Conservation (phyloP, 2,888 invertebrate genomes). For the Cataglyphis albicans region DNA sequence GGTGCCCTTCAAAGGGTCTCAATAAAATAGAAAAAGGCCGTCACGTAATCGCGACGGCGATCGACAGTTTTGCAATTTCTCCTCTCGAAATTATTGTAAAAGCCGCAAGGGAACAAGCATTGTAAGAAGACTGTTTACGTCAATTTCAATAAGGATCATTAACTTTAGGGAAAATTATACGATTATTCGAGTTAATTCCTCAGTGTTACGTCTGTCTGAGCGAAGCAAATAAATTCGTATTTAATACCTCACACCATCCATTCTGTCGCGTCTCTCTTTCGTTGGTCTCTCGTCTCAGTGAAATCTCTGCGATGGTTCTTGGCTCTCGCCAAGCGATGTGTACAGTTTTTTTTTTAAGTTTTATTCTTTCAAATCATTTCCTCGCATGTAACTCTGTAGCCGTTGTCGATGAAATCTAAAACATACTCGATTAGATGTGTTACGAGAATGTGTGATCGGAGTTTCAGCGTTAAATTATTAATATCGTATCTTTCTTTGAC, state of each 20-base stretch:
- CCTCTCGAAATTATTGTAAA: slow-evolving; percentile 75
- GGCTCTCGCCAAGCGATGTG: background rate
- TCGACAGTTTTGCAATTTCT: slow-evolving; percentile 79
- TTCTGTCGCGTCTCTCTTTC: slow-evolving; percentile 22
- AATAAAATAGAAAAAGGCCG: slow-evolving; percentile 5
- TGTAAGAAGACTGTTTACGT: slow-evolving; percentile 85
- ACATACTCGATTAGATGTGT: slow-evolving; percentile 45
- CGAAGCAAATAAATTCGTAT: slow-evolving; percentile 78
- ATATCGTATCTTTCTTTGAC: slow-evolving; percentile 52
- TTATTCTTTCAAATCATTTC: slow-evolving; percentile 29
- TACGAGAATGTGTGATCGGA: slow-evolving; percentile 34
- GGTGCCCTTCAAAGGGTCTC: background rate
- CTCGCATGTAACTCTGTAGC: slow-evolving; percentile 34
- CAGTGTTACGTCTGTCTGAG: slow-evolving; percentile 14
- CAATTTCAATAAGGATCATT: slow-evolving; percentile 84
- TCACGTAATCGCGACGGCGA: slow-evolving; percentile 71
- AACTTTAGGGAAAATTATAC: slow-evolving; percentile 79
- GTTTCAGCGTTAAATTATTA: slow-evolving; percentile 52
- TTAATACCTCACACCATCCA: slow-evolving; percentile 75
- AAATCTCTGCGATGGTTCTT: background rate
- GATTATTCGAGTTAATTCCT: slow-evolving; percentile 77
- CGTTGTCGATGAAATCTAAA: slow-evolving; percentile 36
- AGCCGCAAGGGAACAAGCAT: slow-evolving; percentile 83
- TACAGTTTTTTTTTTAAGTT: slow-evolving; percentile 1
- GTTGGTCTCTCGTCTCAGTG: background rate